Evolutionary conservation across 2,797 vertebrate genomes (phyloP).

Genomic region (Momotus momota): DNA sequence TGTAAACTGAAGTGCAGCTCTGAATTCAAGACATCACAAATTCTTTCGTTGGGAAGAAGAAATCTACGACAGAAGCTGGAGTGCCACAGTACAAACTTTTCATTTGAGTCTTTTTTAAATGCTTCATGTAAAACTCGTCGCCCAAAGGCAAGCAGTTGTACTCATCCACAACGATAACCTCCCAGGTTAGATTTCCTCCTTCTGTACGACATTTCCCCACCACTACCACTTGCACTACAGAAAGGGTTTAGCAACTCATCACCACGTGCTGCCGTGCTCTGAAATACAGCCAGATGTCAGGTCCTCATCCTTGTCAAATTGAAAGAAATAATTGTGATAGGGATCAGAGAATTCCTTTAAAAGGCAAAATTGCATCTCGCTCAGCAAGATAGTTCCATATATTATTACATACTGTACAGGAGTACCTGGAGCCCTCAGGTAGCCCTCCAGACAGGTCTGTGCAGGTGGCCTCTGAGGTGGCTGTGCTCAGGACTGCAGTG

Average conservation of each 20-base stretch:
- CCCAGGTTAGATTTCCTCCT: not conserved
- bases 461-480: accelerated
- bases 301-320: not conserved
- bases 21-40: not conserved
- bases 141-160: not conserved
- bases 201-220: accelerated
- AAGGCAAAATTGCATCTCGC: not conserved
- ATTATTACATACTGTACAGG: accelerated
- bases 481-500: not conserved
- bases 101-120: not conserved
- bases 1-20: not conserved
- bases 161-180: not conserved
- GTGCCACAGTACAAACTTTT: not conserved
- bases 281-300: not conserved
- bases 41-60: not conserved
- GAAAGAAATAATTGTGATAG: not conserved
- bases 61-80: not conserved
- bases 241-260: not conserved
- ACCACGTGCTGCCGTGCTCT: not conserved
- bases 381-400: not conserved
- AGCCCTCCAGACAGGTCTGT: no score
- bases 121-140: not conserved
- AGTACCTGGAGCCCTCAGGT: not conserved
- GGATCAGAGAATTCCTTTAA: not conserved
- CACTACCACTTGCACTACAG: not conserved